phyloP scores from a whole-genome alignment of 1,140 invertebrate genomes.

The Nilaparvata lugens region DNA sequence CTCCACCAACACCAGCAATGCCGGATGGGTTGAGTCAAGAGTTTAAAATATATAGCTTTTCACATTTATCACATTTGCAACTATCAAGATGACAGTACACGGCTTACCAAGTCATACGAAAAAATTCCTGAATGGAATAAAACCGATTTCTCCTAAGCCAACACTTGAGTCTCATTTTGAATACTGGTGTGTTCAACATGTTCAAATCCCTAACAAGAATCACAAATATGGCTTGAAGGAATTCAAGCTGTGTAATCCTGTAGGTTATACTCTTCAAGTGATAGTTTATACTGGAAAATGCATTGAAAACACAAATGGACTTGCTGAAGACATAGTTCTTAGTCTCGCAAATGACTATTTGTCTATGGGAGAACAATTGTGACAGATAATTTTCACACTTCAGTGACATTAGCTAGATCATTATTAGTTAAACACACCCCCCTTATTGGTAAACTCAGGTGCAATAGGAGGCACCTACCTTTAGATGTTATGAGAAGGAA shows the following conservation, averaged over 20 bases:
- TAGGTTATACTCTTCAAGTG: constrained; percentile 23
- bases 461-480: constrained; percentile 7
- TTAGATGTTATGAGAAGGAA: constrained; percentile 28
- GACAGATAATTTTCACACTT: constrained; percentile 38
- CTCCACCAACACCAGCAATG: no score
- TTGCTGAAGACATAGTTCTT: constrained; percentile 11
- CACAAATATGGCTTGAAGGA: constrained; percentile 33
- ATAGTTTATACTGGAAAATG: constrained; percentile 25
- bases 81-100: no score
- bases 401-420: constrained; percentile 28
- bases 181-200: no score
- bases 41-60: no score
- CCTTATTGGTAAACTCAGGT: constrained; percentile 26
- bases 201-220: constrained; percentile 31
- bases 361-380: constrained; percentile 33
- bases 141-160: no score
- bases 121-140: no score
- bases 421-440: constrained; percentile 32
- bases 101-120: no score
- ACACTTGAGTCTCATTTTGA: no score
- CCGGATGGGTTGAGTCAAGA: no score
- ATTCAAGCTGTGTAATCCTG: constrained; percentile 29
- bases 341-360: constrained; percentile 20
- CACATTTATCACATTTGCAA: no score
- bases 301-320: neutral